A percentile compares a stretch with the other conserved stretches of the same genome.
phyloP scores from a whole-genome alignment of 2,113 vertebrate genomes.

The Bettongia penicillata region DNA sequence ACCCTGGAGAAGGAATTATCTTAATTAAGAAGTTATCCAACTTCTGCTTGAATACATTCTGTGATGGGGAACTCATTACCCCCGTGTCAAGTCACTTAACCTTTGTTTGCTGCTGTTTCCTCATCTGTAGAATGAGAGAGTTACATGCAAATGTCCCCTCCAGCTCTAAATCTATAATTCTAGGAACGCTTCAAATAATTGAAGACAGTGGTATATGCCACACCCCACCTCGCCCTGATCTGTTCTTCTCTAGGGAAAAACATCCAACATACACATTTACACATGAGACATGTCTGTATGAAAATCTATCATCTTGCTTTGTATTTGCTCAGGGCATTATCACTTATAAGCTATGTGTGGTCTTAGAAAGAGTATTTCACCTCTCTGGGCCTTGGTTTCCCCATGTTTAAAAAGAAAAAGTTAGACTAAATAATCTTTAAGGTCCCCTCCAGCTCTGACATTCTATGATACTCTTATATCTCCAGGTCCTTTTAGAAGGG shows the following conservation, averaged over 20 bases:
- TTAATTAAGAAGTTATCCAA: neutral
- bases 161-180: neutral
- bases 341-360: neutral
- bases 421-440: neutral
- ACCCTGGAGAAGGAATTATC: neutral
- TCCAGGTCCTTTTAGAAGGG: neutral
- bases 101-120: neutral
- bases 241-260: neutral
- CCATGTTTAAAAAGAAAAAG: neutral
- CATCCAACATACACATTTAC: neutral
- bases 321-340: neutral
- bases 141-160: neutral
- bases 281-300: neutral
- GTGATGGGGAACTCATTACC: neutral
- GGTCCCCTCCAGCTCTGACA: neutral
- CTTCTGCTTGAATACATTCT: neutral
- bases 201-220: neutral
- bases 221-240: too few species aligned
- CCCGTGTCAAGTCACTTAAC: neutral
- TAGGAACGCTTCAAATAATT: neutral
- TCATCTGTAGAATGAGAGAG: neutral
- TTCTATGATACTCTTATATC: neutral
- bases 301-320: neutral
- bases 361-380: neutral
- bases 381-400: neutral